Evolutionary conservation across 1,140 invertebrate genomes (phyloP), one percentile per base, ranked within the genome.

Genomic region (Platyura marginata): DNA sequence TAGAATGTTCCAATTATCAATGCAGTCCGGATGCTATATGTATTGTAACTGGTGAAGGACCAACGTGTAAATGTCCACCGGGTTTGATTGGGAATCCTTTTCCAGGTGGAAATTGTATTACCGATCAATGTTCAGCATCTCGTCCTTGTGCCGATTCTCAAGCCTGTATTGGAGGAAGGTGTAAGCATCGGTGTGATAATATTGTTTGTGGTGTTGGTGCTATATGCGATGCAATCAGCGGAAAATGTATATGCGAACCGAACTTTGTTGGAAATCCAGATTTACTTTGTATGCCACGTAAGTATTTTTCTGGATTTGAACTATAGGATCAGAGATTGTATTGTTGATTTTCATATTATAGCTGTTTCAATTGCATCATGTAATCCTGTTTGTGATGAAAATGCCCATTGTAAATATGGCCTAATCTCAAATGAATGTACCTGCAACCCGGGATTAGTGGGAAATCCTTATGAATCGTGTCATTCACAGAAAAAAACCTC

Each of bases 181-280:
- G 87, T 55, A 84, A 86, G 54, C 73, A 84, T 48, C 72, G 82
- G 16, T 93, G 89, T 53, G 82, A 88, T 52, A 78, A 76, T 10
- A 67, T 86, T 1, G 72, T 85, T 8, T 93, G 88, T 54, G 79
- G 79, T 15, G 70, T 87, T 8, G 81, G 81, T 9, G 83, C 83
- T 10, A 74, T 72, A 29, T 93, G 88, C 56, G 80, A 91, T 54
- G 70, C 73, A 46, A 64, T 68, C 37, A 80, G 72, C 11, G 86
- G 86, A 46, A 80, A 79, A 62, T 93, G 88, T 62, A 69, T 86
- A 20, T 93, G 88, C 56, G 74, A 88, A 56, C 74, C 79, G 2
- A 84, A 80, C 52, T 90, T 90, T 57, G 71, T 89, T 45, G 88
- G 88, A 48, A 87, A 91, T 62, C 85, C 87, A 1, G 79, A 88